A percentile compares a stretch with the other conserved stretches of the same genome.
These are phyloP conservation scores for Sebastes melanostomus DNA, from an alignment of 2,797 vertebrate species.

Conservation along the genomic window DNA sequence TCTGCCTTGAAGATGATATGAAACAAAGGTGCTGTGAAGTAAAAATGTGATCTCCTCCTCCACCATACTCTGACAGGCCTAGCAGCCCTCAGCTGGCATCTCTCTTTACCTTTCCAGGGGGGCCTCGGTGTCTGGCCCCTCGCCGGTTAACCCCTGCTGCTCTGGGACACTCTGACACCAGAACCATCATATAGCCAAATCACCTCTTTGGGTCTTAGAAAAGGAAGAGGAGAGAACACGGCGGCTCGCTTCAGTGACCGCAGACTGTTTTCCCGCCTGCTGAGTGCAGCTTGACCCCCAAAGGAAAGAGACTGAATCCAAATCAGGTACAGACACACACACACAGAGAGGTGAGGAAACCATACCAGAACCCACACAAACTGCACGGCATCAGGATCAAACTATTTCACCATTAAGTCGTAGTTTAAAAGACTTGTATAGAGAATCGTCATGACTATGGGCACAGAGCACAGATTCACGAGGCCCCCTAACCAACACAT, in stretches of 20 bases:
- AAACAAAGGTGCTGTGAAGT: background rate
- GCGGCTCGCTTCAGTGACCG: constrained; percentile 2
- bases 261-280: background rate
- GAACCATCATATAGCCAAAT: constrained; percentile 22
- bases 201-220: background rate
- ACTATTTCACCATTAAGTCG: background rate
- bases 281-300: background rate
- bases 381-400: background rate
- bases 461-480: background rate
- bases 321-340: background rate
- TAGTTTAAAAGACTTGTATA: too few species aligned
- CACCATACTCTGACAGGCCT: background rate
- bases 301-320: background rate
- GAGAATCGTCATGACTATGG: background rate
- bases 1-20: background rate
- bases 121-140: background rate
- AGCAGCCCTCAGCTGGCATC: background rate
- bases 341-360: background rate
- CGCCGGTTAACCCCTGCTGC: background rate
- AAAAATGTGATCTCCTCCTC: background rate
- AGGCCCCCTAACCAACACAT: background rate
- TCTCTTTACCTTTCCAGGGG: background rate
- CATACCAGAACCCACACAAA: background rate
- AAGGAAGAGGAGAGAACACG: background rate
- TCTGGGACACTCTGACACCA: constrained; percentile 3